A percentile compares a stretch with the other conserved stretches of the same genome.
These are phyloP conservation scores for Xiphydria camelus DNA, from an alignment of 2,888 invertebrate genomes.

Conservation along the genomic window DNA sequence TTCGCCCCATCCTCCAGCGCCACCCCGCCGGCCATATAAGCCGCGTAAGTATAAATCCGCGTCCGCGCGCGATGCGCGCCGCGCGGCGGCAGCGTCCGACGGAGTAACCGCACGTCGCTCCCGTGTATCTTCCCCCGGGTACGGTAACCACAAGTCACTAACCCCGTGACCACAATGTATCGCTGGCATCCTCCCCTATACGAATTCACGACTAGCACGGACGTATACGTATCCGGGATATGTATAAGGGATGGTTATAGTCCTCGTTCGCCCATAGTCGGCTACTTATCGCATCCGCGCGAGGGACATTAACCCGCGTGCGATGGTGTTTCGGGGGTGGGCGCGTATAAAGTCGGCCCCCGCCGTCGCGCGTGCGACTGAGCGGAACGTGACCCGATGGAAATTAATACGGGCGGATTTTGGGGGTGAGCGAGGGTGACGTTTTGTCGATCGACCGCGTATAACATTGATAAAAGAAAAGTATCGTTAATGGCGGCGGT, in stretches of 20 bases:
- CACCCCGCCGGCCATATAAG: too few species aligned
- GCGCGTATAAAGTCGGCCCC: constrained; percentile 1
- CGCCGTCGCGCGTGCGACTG: too few species aligned
- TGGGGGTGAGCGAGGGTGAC: too few species aligned
- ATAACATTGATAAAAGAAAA: too few species aligned
- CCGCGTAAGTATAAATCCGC: constrained; percentile 19
- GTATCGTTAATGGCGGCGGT: too few species aligned
- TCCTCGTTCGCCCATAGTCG: background rate
- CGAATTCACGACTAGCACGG: constrained; percentile 2
- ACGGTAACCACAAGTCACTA: constrained; percentile 49
- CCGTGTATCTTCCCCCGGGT: constrained; percentile 44
- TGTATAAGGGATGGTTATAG: too few species aligned
- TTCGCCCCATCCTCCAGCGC: background rate
- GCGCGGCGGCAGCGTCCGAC: constrained; percentile 12
- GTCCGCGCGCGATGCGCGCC: constrained; percentile 12
- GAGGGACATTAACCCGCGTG: constrained; percentile 7
- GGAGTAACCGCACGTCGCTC: constrained; percentile 36
- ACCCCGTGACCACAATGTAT: constrained; percentile 40
- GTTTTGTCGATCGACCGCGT: too few species aligned
- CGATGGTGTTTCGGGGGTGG: background rate
- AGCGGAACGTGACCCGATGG: background rate
- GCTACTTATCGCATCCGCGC: constrained; percentile 3
- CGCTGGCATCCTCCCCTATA: constrained; percentile 2
- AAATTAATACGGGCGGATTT: constrained; percentile 2
- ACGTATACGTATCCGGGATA: too few species aligned